Evolutionary conservation across 2,888 invertebrate species (phyloP), one percentile per base, ranked within the genome.

Genomic region (Hypomecis punctinalis): DNA sequence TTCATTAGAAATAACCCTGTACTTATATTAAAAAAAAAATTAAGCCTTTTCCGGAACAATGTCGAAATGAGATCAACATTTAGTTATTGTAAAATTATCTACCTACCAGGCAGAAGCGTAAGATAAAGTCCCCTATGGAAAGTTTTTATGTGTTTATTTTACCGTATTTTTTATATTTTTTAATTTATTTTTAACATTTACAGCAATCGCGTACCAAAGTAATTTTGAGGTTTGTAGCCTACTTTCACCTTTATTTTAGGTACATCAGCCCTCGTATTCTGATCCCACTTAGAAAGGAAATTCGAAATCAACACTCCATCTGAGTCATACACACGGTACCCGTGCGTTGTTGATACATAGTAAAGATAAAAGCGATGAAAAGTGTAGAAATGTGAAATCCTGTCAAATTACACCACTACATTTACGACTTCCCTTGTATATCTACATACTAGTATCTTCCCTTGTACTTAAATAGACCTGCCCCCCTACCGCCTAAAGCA

Each of bases 101-200:
- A 58, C 60, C 43, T 46, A 43, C 54, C n/a, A 35, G 66, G 36
- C 56, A 49, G 48, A 59, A 9, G 40, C 53, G 79, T 23, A 23
- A 23, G 23, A 80, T 80, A 80, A 76, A 64, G 55, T 69, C 82
- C 80, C 80, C 72, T 76, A 80, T 80, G 70, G 80, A 79, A 81
- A 81, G 78, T 76, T 66, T 59, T 68, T 71, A 69, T 69, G 69
- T 71, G 10, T 10, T 67, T 67, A 72, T 69, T 54, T 58, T 65
- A 63, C 67, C 59, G 67, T 67, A 58, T 69, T 66, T 60, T 66
- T 51, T 36, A n/a, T 35, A 48, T 49, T 11, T 37, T 23, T 11
- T 37, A 7, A 37, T 49, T 47, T 10, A 6, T 8, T 36, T 49
- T 37, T 1, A 49, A 11, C 35, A 48, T 37, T 37, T 11, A 37